phyloP scores from a whole-genome alignment of 2,113 vertebrate species.

The Lamprologus lemairii region DNA sequence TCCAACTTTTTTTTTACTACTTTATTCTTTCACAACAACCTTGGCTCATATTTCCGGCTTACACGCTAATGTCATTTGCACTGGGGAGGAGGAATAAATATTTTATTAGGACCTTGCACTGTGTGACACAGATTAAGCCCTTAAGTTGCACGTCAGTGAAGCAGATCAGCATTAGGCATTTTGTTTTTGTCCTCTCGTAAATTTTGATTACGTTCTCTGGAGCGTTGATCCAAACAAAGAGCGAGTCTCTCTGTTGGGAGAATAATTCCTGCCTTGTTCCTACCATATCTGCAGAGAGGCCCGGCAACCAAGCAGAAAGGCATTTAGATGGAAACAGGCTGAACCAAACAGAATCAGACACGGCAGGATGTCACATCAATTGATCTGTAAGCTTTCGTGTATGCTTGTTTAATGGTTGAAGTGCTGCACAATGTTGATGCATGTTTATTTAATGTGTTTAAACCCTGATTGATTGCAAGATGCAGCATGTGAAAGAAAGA shows the following conservation, averaged over 20 bases:
- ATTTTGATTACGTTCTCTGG: constrained; percentile 56
- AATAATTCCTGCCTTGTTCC: constrained; percentile 58
- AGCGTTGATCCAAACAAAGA: constrained; percentile 44
- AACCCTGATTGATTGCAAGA: not conserved
- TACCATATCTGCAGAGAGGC: constrained; percentile 33
- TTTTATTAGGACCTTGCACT: constrained; percentile 12
- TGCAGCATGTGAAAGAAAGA: not conserved
- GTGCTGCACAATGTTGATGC: not conserved
- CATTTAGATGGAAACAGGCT: constrained; percentile 36
- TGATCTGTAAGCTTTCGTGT: not conserved
- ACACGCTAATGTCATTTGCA: constrained; percentile 26
- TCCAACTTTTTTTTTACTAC: constrained; percentile 27
- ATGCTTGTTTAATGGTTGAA: not conserved
- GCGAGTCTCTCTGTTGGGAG: constrained; percentile 37
- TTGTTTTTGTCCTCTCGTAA: constrained; percentile 38
- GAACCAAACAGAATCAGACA: constrained; percentile 18
- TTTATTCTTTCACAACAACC: constrained; percentile 5
- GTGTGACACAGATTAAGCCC: constrained; percentile 35
- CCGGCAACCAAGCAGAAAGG: constrained; percentile 16
- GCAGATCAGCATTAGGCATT: constrained; percentile 23
- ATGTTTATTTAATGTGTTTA: not conserved
- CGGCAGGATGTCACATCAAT: not conserved
- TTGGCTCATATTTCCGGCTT: constrained; percentile 25
- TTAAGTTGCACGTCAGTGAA: not conserved
- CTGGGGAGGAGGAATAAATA: constrained; percentile 17